Evolutionary conservation across 2,797 vertebrate genomes (phyloP), one percentile per base, ranked within the genome.

Genomic region (Hyperoplus immaculatus): DNA sequence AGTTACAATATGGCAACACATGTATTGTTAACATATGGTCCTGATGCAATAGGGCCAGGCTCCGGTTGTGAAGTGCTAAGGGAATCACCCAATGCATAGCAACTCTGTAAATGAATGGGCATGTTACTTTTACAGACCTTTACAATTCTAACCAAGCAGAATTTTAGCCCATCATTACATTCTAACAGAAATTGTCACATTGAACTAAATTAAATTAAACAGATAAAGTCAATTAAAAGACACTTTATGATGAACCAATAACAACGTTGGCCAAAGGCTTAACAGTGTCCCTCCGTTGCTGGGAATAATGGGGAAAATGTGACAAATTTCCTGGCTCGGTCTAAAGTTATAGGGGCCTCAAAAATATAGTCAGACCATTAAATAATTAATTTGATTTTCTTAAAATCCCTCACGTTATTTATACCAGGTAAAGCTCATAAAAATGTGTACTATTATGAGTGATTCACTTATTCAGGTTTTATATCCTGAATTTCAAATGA

Each of bases 11-110:
- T 49, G 65, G 64, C 80, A 43, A 79, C 12, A 50, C 57, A 55
- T 62, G 83, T 72, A 86, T 77, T 53, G 77, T 73, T 77, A 80
- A 82, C 82, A 89, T 72, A 78, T 86, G 76, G 77, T 64, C 57
- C 47, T 71, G 55, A 82, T 77, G 74, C 67, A 83, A 68, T 50
- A 58, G 58, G 10, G 45, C 21, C 39, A 5, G 10, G 9, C 54
- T 51, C 38, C 49, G 57, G 73, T 56, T 36, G 1, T 70, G 43
- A 29, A 60, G 18, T 54, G 49, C 29, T 29, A n/a, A 66, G 4
- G 29, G 18, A 73, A 61, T 11, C 56, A 78, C 57, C 9, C 51
- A 50, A 63, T 42, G 57, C 38, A 68, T 14, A 55, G 18, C 55
- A 62, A 54, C 21, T 56, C 38, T 56, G 58, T 63, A 79, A 83